A percentile compares a stretch with the other conserved stretches of the same genome.
Evolutionary conservation across 2,113 vertebrate species (phyloP).

Genomic region (Alligator sinensis): DNA sequence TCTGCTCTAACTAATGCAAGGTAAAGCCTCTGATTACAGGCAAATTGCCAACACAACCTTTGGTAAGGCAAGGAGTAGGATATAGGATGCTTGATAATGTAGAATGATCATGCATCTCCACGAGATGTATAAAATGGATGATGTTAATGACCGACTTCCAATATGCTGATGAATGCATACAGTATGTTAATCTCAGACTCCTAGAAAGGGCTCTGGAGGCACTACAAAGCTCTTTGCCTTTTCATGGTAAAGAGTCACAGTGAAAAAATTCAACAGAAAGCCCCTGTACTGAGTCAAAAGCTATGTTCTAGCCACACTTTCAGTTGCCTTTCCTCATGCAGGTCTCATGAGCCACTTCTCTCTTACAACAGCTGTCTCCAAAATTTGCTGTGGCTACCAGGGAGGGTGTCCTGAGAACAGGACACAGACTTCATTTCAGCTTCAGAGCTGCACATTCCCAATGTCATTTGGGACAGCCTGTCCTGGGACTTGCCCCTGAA

Average conservation of each 20-base stretch:
- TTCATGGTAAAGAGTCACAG: fast-evolving
- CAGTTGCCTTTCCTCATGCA: neutral
- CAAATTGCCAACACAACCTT: neutral
- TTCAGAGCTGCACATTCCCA: fast-evolving
- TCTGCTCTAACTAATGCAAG: neutral
- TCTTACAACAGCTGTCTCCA: neutral
- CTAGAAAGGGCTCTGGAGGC: neutral
- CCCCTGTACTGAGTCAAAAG: neutral
- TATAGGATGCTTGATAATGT: fast-evolving
- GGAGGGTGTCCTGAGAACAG: neutral
- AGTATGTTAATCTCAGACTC: neutral
- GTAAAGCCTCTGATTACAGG: neutral
- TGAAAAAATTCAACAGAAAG: neutral
- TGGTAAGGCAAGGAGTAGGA: neutral
- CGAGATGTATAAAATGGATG: fast-evolving
- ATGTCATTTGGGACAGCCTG: neutral
- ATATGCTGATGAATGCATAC: neutral
- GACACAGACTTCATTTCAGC: fast-evolving
- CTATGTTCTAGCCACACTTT: fast-evolving
- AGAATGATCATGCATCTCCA: neutral
- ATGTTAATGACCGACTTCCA: neutral
- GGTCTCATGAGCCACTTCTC: neutral
- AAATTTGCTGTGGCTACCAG: neutral
- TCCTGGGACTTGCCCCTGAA: neutral
- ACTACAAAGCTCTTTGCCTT: fast-evolving